Evolutionary conservation across 1,140 invertebrate genomes (phyloP), one percentile per base, ranked within the genome.

Genomic region (Philopotamus ludificatus): DNA sequence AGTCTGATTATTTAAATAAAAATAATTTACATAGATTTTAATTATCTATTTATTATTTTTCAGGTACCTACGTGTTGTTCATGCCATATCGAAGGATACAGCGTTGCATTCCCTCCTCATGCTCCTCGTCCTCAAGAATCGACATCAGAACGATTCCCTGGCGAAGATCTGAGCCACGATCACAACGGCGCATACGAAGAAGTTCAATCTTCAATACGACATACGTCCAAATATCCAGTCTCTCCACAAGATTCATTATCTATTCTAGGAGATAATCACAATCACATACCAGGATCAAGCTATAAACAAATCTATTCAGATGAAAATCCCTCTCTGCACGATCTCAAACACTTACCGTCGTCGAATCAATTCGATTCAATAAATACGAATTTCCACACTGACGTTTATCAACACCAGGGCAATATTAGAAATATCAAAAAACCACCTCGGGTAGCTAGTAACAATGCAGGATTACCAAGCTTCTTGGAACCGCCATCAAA

Each of bases 31-130:
- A 3, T 16, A 60, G 58, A 49, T 49, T 16, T 50, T 22, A 39
- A 51, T 53, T 15, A 42, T 34, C 9, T 68, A 28, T 59, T 66
- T 44, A 47, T 66, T 71, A 63, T 65, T 34, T 63, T 63, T 66
- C 71, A 87, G 83, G 86, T 93, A 1, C 92, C 92, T 16, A 90
- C 88, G 0, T 91, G 89, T 67, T 94, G 92, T 72, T 90, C 89
- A 0, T 94, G 92, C 73, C 89, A 92, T 71, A 86, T 93, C 1
- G 86, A 89, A 72, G 89, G 88, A 9, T 90, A 88, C 65, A 77
- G 84, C n/a, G 85, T 87, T 28, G 77, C 86, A 12, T 87, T 84
- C 58, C 86, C 86, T 1, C 86, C 86, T 0, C 60, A 79, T 1
- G 74, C 76, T 55, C 69, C 78, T 12, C 73, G 76, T 70, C 68